Evolutionary conservation across 2,888 invertebrate species (phyloP).

Genomic region (Amiota minor): DNA sequence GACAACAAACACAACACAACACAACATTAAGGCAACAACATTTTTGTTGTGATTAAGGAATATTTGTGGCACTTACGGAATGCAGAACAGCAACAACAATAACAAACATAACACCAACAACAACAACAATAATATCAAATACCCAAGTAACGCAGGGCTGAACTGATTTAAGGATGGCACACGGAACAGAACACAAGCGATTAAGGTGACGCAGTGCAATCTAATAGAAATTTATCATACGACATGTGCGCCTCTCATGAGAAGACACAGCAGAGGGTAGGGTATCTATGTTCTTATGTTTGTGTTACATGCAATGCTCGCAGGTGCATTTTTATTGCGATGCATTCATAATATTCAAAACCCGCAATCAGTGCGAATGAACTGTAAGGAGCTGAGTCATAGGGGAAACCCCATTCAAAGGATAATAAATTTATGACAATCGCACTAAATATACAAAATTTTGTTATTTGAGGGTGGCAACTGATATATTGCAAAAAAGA

Average conservation of each 20-base stretch:
- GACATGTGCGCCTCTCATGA: constrained; percentile 41
- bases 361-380: constrained; percentile 38
- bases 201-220: constrained; percentile 43
- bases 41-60: constrained; percentile 43
- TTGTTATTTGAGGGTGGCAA: too few species aligned
- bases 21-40: constrained; percentile 22
- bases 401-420: neutral
- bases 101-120: neutral
- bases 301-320: constrained; percentile 26
- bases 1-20: too few species aligned
- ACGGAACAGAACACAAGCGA: constrained; percentile 12
- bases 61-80: constrained; percentile 31
- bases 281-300: too few species aligned
- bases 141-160: neutral
- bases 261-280: neutral
- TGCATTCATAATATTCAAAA: constrained; percentile 56
- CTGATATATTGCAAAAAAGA: neutral
- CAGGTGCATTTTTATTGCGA: constrained; percentile 49
- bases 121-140: neutral
- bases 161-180: neutral
- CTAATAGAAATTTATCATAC: constrained; percentile 52
- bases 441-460: constrained; percentile 55
- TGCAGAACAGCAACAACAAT: neutral
- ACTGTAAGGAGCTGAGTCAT: neutral
- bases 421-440: constrained; percentile 63